Evolutionary conservation across 2,888 invertebrate genomes (phyloP), one percentile per base, ranked within the genome.

Genomic region (Omphaloscelis lunosa): DNA sequence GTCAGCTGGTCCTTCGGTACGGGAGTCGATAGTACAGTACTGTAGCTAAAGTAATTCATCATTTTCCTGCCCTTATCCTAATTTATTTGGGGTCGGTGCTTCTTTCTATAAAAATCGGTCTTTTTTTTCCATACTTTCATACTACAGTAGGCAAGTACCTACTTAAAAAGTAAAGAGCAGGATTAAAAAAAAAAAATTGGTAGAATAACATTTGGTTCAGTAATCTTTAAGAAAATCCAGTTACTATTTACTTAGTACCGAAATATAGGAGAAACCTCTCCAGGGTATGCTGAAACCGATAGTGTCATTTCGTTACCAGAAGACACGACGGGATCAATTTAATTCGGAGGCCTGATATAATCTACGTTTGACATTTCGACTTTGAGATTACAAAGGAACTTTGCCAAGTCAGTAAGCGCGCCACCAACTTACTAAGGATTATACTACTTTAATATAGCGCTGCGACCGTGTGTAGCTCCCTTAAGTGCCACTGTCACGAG

Each of bases 401-500:
- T 88, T 78, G 85, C 83, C 82, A 85, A 89, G 85, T 85, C 82
- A 86, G 88, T 87, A 87, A 88, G 90, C 89, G 86, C 84, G 78
- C 84, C 72, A 84, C 86, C 87, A 90, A 91, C 91, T 91, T 91
- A 86, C 85, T 88, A 90, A 88, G 91, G 93, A 93, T 93, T 93
- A 93, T 91, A 90, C 93, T 90, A 91, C 90, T 92, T 92, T 93
- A 93, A 95, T 93, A 93, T 93, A 92, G 93, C 92, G 87, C 85
- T 88, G 91, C 90, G 93, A 88, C 92, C 90, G 93, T 95, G 94
- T 95, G 94, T 91, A 91, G 92, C 95, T 96, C 96, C 96, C 96
- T 95, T 95, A 96, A 96, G 96, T 96, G 96, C 95, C 94, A 92
- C 94, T 94, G 96, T 95, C 96, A 95, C 94, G 93, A 94, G 93